Evolutionary conservation across 2,888 invertebrate species (phyloP), one percentile per base, ranked within the genome.

Genomic region (Kryphioiulus occultus): DNA sequence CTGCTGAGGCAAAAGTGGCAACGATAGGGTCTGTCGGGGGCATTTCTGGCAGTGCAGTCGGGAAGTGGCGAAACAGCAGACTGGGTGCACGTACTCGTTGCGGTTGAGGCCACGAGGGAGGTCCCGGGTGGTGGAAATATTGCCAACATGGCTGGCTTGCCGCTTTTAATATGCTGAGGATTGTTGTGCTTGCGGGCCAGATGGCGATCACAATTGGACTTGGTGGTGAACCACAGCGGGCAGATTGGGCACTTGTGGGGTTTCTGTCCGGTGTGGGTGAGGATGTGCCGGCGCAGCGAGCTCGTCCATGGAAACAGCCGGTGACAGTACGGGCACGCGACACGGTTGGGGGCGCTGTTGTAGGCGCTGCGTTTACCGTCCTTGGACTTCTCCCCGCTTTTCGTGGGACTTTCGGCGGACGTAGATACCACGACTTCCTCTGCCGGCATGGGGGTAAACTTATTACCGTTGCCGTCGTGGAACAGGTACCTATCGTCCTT

Each of bases 251-350:
- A 99, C 91, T 98, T 97, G 93, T 96, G 99, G 0, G 99, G 99
- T 91, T 99, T 99, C 91, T 98, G 98, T 1, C 93, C 98, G 0
- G 98, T 99, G 92, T 99, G 99, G 0, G 99, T 99, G 9, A 97
- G 93, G 59, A 99, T 96, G 92, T 99, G 99, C 15, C 99, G 94
- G n/a, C 98, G 95, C 39, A 99, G 93, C 0, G 98, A 98, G 42
- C 98, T 98, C 0, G 97, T 96, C 99, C 99, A 99, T 0, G 99
- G 98, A 92, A 99, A 99, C 91, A 97, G 97, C 78, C 98, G 94
- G 90, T 96, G 95, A 92, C 99, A 99, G 91, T 96, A 98, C 0
- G 97, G 97, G 90, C 99, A 99, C 85, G 95, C 95, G 0, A 98
- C 97, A 35, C 98, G 94, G 92, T 98, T 98, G 0, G 98, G 98